Evolutionary conservation across 35 echinoderm and acorn worm species (phyloP).

Genomic region (Apostichopus japonicus): DNA sequence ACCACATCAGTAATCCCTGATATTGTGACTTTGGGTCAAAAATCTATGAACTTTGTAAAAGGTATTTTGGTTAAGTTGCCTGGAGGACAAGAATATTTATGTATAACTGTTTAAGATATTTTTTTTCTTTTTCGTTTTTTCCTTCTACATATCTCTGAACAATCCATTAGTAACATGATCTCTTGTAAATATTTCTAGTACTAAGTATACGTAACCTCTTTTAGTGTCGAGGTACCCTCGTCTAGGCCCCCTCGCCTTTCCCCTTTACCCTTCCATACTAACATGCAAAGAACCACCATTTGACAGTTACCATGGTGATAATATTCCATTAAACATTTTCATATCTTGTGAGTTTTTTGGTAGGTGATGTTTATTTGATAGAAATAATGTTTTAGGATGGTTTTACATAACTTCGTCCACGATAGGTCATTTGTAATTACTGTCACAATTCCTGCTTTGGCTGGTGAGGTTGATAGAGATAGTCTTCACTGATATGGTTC

Average conservation of each 20-base stretch:
- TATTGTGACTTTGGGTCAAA: background rate
- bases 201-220: slow-evolving; percentile 13
- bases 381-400: too few species aligned
- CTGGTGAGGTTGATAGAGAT: too few species aligned
- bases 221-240: background rate
- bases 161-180: background rate
- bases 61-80: background rate
- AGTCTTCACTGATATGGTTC: too few species aligned
- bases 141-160: background rate
- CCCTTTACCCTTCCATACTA: background rate
- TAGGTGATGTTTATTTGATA: too few species aligned
- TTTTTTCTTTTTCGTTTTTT: too few species aligned
- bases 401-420: too few species aligned
- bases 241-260: too few species aligned
- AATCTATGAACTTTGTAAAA: background rate
- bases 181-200: slow-evolving; percentile 45
- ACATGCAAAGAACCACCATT: background rate
- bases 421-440: too few species aligned
- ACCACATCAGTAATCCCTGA: background rate
- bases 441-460: too few species aligned
- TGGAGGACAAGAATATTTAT: background rate
- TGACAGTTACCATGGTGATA: too few species aligned
- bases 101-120: background rate
- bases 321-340: too few species aligned
- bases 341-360: too few species aligned